Evolutionary conservation across 2,113 vertebrate species (phyloP).

Genomic region (Oryzias javanicus): DNA sequence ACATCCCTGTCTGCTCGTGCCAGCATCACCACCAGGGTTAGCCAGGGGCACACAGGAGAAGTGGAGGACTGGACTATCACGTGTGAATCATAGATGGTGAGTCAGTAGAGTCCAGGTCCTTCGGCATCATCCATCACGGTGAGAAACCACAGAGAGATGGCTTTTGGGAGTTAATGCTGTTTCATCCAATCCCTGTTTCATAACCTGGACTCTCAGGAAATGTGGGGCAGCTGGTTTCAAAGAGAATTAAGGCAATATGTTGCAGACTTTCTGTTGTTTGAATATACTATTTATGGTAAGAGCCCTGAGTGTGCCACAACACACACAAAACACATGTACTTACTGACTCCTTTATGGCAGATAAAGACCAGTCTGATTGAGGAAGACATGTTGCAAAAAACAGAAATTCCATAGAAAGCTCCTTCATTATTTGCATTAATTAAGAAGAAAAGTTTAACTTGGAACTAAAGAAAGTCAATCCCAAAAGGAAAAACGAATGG

Average conservation of each 20-base stretch:
- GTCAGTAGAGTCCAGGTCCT: background rate
- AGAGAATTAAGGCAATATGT: background rate
- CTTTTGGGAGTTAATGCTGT: background rate
- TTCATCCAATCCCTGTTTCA: background rate
- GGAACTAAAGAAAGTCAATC: too few relatives aligned
- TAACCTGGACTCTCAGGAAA: background rate
- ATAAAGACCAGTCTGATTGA: too few relatives aligned
- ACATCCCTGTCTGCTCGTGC: background rate
- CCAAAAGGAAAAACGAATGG: too few relatives aligned
- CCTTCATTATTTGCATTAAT: too few relatives aligned
- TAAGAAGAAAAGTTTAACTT: too few relatives aligned
- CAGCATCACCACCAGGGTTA: background rate
- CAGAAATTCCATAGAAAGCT: too few relatives aligned
- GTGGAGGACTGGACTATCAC: background rate
- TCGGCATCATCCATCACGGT: background rate
- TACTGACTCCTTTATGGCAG: too few relatives aligned
- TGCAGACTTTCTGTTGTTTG: background rate
- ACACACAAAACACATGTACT: background rate
- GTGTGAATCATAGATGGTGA: background rate
- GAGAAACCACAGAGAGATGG: conserved; percentile 3
- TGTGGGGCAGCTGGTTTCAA: background rate
- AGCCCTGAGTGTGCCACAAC: background rate
- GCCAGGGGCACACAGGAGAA: background rate
- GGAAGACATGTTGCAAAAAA: too few relatives aligned
- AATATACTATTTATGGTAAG: background rate